A percentile compares a stretch with the other conserved stretches of the same genome.
These are phyloP conservation scores for Artibeus jamaicensis DNA, from an alignment of 2,797 vertebrate genomes.

Conservation along the genomic window DNA sequence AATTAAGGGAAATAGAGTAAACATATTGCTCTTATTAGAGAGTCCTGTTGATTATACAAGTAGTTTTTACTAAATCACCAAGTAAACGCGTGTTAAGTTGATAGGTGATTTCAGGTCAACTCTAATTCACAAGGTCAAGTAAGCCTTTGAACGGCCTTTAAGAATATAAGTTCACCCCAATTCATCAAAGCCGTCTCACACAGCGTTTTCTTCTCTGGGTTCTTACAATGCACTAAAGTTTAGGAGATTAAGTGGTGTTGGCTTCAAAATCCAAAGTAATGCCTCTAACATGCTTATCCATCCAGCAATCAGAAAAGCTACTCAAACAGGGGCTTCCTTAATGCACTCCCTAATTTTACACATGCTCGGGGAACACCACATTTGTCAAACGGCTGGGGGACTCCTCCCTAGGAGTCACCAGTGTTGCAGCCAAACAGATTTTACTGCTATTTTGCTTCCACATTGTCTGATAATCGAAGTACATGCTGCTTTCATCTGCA, in stretches of 20 bases:
- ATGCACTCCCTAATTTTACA: constrained; percentile 69
- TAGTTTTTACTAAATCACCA: constrained; percentile 75
- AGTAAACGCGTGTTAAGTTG: constrained; percentile 77
- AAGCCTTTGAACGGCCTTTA: constrained; percentile 80
- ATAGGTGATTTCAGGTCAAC: constrained; percentile 77
- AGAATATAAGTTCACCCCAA: constrained; percentile 78
- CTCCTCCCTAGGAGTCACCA: not conserved
- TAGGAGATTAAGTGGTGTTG: constrained; percentile 77
- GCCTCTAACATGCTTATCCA: constrained; percentile 73
- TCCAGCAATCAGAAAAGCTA: constrained; percentile 62
- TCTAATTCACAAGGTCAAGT: constrained; percentile 81
- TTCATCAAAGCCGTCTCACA: constrained; percentile 78
- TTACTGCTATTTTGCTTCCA: not conserved
- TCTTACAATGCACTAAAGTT: constrained; percentile 78
- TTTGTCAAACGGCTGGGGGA: constrained; percentile 1
- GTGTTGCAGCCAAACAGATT: not conserved
- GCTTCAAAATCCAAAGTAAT: constrained; percentile 75
- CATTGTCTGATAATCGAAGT: constrained; percentile 38
- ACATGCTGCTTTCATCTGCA: constrained; percentile 29
- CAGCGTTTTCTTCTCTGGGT: constrained; percentile 67
- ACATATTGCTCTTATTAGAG: constrained; percentile 70
- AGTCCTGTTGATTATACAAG: constrained; percentile 55
- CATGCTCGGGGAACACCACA: constrained; percentile 3
- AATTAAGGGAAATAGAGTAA: constrained; percentile 62
- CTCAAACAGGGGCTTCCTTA: constrained; percentile 66